Evolutionary conservation across 2,797 vertebrate species (phyloP).

Genomic region (Phalloptychus januarius): DNA sequence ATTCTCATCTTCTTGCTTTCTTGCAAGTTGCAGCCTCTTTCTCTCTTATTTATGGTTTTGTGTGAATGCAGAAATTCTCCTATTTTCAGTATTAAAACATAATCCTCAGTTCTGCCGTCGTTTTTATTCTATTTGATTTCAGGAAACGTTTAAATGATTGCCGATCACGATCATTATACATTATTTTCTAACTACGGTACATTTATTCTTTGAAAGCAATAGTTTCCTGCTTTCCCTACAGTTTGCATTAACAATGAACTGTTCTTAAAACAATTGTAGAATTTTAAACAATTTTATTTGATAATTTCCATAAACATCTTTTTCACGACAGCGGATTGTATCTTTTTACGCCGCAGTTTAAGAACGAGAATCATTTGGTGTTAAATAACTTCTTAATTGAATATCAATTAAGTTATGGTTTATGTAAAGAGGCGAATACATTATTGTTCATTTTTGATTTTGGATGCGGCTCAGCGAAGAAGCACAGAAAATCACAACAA

Average conservation of each 20-base stretch:
- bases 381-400: background rate
- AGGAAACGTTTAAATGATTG: background rate
- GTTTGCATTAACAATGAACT: background rate
- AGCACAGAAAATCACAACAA: background rate
- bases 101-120: background rate
- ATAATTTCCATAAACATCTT: background rate
- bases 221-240: background rate
- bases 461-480: background rate
- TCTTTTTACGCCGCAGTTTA: background rate
- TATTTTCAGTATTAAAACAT: background rate
- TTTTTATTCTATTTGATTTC: background rate
- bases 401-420: background rate
- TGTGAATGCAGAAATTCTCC: background rate
- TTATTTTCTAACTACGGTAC: background rate
- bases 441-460: background rate
- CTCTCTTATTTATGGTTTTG: too few relatives aligned
- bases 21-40: background rate
- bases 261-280: background rate
- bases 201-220: background rate
- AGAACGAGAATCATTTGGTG: background rate
- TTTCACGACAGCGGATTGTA: background rate
- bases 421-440: background rate
- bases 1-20: background rate
- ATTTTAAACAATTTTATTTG: background rate
- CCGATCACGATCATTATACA: background rate